These are phyloP conservation scores for Melanotaenia pygmaea DNA, from an alignment of 2,797 vertebrate species.

Conservation along the genomic window DNA sequence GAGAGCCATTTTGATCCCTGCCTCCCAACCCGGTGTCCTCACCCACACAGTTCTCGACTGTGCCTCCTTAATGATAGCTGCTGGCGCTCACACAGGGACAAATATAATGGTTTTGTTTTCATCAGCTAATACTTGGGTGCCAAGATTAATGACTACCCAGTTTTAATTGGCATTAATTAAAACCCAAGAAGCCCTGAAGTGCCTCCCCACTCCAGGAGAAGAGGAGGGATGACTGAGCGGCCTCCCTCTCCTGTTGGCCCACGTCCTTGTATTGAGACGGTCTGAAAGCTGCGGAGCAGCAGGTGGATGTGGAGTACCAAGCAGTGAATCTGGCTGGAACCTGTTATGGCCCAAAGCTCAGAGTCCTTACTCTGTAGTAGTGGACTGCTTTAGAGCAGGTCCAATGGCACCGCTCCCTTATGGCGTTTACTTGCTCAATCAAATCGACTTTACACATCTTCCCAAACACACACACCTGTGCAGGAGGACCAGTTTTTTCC, in stretches of 20 bases:
- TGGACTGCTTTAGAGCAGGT: conserved; percentile 61
- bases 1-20: conserved; percentile 55
- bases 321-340: conserved; percentile 51
- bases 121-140: conserved; percentile 76
- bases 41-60: conserved; percentile 62
- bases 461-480: conserved; percentile 62
- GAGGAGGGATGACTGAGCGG: conserved; percentile 43
- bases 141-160: conserved; percentile 77
- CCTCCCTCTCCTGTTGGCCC: conserved; percentile 39
- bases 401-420: conserved; percentile 71
- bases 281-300: conserved; percentile 58
- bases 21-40: conserved; percentile 50
- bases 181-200: conserved; percentile 71
- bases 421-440: conserved; percentile 78
- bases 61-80: conserved; percentile 72
- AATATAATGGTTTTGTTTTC: conserved; percentile 76
- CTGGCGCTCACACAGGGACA: conserved; percentile 68
- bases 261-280: conserved; percentile 35
- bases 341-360: conserved; percentile 37
- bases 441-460: conserved; percentile 65
- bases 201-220: conserved; percentile 45
- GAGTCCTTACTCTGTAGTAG: conserved; percentile 45
- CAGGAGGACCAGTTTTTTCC: conserved; percentile 48
- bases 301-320: conserved; percentile 53
- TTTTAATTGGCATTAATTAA: conserved; percentile 81